Evolutionary conservation across 2,888 invertebrate species (phyloP), one percentile per base, ranked within the genome.

Genomic region (Drosophila vallismaia): DNA sequence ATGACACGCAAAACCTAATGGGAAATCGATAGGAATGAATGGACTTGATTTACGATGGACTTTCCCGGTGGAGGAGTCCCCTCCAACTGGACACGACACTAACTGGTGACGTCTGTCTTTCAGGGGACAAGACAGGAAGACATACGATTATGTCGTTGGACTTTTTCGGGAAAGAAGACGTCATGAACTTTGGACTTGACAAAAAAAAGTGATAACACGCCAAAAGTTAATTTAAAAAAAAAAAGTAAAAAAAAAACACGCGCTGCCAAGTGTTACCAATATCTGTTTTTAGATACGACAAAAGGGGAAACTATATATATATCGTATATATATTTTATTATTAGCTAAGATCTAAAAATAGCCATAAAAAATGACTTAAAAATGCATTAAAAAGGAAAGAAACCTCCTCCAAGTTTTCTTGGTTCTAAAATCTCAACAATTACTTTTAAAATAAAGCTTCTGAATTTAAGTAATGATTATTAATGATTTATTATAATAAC

Each of bases 1-100:
- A 74, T 72, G 60, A 64, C 70, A 79, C 44, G 86, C 77, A 67
- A 76, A 85, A 79, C 74, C 62, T 85, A 81, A 81, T 81, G 74
- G 79, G 70, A 81, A 81, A 81, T 81, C 80, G 79, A 81, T 81
- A 73, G 60, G 29, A 76, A 76, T n/a, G 42, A 36, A 54, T 50
- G 53, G 46, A 44, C 58, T 71, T 64, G 57, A 57, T 64, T 58
- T 54, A 64, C 42, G 50, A 45, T 28, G 44, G 19, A 24, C 10
- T 19, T 19, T 19, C 19, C 19, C 2, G 19, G 19, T n/a, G n/a
- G 19, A 19, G 19, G 19, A 19, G 2, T 19, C 19, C 19, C 19
- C 4, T 19, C 19, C n/a, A 19, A 7, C 12, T 42, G 44, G 19
- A 24, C 10, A 44, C 24, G 44, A 44, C 40, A 40, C n/a, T 14